Base-by-base conservation (phyloP, 1,140 invertebrate species). In the Drosophila miranda region DNA sequence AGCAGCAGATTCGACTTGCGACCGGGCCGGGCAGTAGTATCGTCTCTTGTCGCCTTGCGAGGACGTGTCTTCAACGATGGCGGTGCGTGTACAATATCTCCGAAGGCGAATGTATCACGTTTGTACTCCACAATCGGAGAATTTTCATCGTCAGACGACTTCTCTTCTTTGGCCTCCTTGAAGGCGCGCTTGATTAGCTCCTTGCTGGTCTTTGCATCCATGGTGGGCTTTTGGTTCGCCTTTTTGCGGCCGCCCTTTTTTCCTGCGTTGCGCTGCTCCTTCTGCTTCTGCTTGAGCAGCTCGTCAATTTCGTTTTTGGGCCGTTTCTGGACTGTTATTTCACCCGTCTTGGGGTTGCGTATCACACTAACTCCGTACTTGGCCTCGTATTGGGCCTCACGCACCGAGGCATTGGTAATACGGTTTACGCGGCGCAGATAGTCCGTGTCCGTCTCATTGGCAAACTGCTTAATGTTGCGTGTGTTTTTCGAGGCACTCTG, bases 1-100 rank as follows among this genome's bases (percentile, higher is more conserved):
- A 94, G 84, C 7, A 94, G 71, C 11, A 94, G 91, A 73, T 92
- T 89, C 2, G 82, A 63, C 67, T 93, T 94, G 50, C 89, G 91
- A 1, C 93, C 93, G 61, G 92, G 92, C 91, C 93, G 91, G 2
- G 86, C 68, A 2, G 84, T 91, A 52, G 68, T 91, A 28, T 78
- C 63, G 44, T 49, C 63, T 68, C 89, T 91, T 19, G 76, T 73
- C 41, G 91, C 91, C 76, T 92, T 92, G 63, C 89, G 92, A 2
- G 93, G 93, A 48, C 90, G 54, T 42, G 90, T 69, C 61, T 87
- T 92, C 0, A 95, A 70, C 46, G 90, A 88, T 1, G 94, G 94
- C 13, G 94, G 94, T 14, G 91, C 93, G 82, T 95, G 93, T 0
- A 90, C 94, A 38, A 94, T 91, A 88, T 95, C 94, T 0, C 94